Evolutionary conservation across 2,888 invertebrate species (phyloP), one percentile per base, ranked within the genome.

Genomic region (Campopleginae sp.): DNA sequence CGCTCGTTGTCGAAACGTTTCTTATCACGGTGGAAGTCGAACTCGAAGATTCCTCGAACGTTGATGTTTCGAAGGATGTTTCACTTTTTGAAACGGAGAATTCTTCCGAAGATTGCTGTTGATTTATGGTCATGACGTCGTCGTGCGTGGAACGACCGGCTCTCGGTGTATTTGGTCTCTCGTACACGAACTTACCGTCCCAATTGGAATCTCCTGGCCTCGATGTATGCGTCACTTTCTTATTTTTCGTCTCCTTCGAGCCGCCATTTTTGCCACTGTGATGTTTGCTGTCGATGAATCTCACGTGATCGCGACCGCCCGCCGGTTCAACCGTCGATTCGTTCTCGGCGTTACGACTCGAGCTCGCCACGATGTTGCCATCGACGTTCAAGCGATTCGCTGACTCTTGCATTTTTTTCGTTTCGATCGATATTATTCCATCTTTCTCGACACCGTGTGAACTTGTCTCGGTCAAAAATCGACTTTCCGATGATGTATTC

Each of bases 151-250:
- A 78, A 42, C 77, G 66, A 71, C 76, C 76, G 23, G 58, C 68
- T 63, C 74, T 63, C 8, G 80, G 71, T 17, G 75, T 77, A 17
- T 6, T 33, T 27, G 71, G 76, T 76, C 58, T 66, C 48, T 74
- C 75, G 33, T 44, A 17, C 4, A 66, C 78, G 19, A 86, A 95
- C 85, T 94, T 94, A n/a, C 94, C 94, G 83, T 94, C 94, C 94
- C 94, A 94, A 7, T 92, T 90, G 7, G 94, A 94, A 87, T 94
- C 94, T 65, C 91, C 90, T 0, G 89, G 90, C 80, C 93, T 94
- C 86, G 92, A 84, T 14, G 68, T 71, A 23, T 76, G 76, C 23
- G 42, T 14, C 27, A 27, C 12, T 1, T 84, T 68, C 12, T 58
- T 77, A 48, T 12, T 70, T 58, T 74, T 88, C 3, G 19, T 68